A percentile compares a stretch with the other conserved stretches of the same genome.
These are phyloP conservation scores for Pseudolaguvia tuberculata DNA, from an alignment of 2,113 vertebrate genomes.

Conservation along the genomic window DNA sequence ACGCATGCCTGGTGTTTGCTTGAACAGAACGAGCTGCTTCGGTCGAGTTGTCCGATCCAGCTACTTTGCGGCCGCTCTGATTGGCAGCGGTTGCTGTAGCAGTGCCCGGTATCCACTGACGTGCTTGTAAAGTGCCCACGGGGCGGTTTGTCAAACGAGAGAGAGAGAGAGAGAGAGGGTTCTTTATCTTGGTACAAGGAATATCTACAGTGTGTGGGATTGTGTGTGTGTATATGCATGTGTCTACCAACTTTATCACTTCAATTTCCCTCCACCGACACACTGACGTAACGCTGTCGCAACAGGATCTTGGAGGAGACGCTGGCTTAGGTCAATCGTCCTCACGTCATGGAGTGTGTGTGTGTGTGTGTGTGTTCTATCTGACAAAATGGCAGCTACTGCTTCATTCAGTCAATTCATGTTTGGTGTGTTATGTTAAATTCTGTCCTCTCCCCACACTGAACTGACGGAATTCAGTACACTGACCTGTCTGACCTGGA, in stretches of 20 bases:
- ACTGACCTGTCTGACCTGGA: not conserved
- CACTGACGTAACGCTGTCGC: conserved; percentile 25
- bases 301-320: conserved; percentile 10
- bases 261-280: conserved; percentile 24
- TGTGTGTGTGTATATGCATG: conserved; percentile 10
- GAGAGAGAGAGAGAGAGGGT: not conserved
- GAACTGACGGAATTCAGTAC: not conserved
- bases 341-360: conserved; percentile 12
- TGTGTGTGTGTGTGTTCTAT: not conserved
- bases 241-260: conserved; percentile 1
- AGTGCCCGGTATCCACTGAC: conserved; percentile 29
- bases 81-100: conserved; percentile 33
- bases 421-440: not conserved
- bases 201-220: conserved; percentile 5
- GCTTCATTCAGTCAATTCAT: not conserved
- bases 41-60: conserved; percentile 18
- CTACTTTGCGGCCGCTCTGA: conserved; percentile 24
- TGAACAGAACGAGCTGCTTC: not conserved
- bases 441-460: not conserved
- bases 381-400: conserved; percentile 14
- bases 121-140: conserved; percentile 15
- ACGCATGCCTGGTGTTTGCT: not conserved
- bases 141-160: conserved; percentile 39
- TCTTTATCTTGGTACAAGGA: conserved; percentile 40
- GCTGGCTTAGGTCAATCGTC: conserved; percentile 12